Percentiles rank a stretch among this genome's conserved stretches.
Evolutionary conservation across 2,113 vertebrate genomes (phyloP).

Genomic region (Platycercus adscitus): DNA sequence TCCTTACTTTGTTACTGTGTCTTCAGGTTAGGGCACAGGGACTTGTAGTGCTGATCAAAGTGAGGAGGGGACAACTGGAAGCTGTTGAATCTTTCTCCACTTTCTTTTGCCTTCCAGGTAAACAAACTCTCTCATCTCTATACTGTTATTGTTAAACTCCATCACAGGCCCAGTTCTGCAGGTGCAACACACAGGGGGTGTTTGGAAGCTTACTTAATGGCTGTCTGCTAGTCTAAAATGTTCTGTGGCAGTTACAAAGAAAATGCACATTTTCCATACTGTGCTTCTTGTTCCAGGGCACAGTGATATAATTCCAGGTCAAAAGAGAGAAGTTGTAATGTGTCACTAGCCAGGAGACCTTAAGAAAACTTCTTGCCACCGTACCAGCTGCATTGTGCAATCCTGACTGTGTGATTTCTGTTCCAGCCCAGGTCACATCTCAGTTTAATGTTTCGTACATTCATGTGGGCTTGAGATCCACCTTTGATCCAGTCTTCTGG

Average conservation of each 20-base stretch:
- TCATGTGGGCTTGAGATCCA: neutral
- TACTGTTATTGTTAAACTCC: neutral
- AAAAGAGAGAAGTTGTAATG: neutral
- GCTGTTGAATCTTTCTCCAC: neutral
- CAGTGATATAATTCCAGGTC: neutral
- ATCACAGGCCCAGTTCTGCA: neutral
- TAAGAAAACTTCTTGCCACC: neutral
- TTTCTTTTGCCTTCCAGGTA: neutral
- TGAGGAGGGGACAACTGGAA: neutral
- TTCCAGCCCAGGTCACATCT: neutral
- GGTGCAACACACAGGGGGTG: neutral
- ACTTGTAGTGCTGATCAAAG: neutral
- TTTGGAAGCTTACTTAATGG: neutral
- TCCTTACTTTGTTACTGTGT: neutral
- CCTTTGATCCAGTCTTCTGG: conserved; percentile 25
- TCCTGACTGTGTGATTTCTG: neutral
- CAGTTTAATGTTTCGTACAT: conserved; percentile 2
- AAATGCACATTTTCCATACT: neutral
- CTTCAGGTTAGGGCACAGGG: neutral
- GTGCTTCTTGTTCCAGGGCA: neutral
- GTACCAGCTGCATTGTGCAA: neutral
- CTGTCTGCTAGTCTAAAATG: neutral
- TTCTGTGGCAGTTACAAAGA: neutral
- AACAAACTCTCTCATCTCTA: neutral
- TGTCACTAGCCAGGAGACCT: neutral